phyloP scores from a whole-genome alignment of 2,113 vertebrate genomes.

The Numenius arquata region DNA sequence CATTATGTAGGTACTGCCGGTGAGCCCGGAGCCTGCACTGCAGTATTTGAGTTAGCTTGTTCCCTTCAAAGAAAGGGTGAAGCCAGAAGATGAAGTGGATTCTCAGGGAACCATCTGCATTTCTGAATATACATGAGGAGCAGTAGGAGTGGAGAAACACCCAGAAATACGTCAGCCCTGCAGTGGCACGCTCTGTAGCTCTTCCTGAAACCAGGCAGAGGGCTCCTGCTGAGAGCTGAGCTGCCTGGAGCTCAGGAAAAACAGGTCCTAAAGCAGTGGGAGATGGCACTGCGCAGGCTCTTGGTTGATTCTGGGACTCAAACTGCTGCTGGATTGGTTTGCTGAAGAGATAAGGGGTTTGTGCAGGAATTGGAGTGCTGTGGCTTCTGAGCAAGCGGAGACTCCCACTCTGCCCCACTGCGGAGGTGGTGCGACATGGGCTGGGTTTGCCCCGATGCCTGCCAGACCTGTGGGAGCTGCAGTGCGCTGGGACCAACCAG shows the following conservation, averaged over 20 bases:
- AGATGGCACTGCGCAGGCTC: background rate
- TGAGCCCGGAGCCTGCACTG: background rate
- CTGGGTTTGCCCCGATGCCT: fast-evolving
- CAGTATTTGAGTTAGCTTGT: background rate
- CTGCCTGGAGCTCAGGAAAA: slow-evolving; percentile 33
- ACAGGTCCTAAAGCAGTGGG: slow-evolving; percentile 20
- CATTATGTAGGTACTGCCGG: fast-evolving
- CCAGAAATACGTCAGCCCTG: background rate
- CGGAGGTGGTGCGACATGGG: fast-evolving
- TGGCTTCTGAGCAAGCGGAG: background rate
- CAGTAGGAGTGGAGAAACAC: background rate
- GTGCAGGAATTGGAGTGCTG: background rate
- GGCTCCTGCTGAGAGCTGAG: background rate
- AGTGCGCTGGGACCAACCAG: background rate
- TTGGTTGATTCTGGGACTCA: background rate
- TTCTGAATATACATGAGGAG: slow-evolving; percentile 21
- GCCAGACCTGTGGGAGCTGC: background rate
- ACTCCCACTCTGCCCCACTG: background rate
- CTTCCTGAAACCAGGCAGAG: background rate
- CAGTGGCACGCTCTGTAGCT: background rate
- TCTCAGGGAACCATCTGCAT: background rate
- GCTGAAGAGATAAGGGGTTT: background rate
- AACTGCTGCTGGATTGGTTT: background rate
- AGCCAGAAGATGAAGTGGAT: background rate
- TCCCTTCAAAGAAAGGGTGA: background rate